Percentiles rank a stretch among this genome's conserved stretches.
These are phyloP conservation scores for Luperina nickerlii DNA, from an alignment of 2,888 invertebrate species.

Conservation along the genomic window DNA sequence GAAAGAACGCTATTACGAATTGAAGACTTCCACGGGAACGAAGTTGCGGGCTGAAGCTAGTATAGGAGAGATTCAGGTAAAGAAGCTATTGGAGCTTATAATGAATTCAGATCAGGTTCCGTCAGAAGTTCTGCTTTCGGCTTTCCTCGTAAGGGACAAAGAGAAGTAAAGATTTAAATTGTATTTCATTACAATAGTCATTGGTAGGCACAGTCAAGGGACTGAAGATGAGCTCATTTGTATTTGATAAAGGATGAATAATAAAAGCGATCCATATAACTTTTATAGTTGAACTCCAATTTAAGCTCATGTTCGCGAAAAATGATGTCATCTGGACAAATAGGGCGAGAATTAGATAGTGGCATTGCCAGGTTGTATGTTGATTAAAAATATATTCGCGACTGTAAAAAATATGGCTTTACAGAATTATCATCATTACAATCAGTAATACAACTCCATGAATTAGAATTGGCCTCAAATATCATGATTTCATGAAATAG, in stretches of 20 bases:
- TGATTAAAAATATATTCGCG: too few species aligned
- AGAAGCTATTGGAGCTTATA: conserved; percentile 31
- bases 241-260: conserved; percentile 59
- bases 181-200: conserved; percentile 52
- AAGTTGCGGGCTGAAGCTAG: background rate
- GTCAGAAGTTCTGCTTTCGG: conserved; percentile 41
- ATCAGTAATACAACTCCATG: too few species aligned
- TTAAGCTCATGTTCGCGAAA: conserved; percentile 38
- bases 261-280: conserved; percentile 48
- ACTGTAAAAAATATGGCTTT: too few species aligned
- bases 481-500: too few species aligned
- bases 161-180: conserved; percentile 44
- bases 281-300: conserved; percentile 46
- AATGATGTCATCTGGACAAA: conserved; percentile 54
- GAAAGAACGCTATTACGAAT: background rate
- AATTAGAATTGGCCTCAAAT: too few species aligned
- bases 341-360: conserved; percentile 41
- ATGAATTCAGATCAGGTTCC: conserved; percentile 50
- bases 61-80: conserved; percentile 8
- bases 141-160: conserved; percentile 53
- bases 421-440: too few species aligned
- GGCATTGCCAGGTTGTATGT: too few species aligned
- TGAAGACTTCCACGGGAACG: background rate
- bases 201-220: conserved; percentile 44
- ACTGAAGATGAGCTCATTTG: conserved; percentile 58